Base-by-base conservation (phyloP, 2,113 vertebrate species). In the Numida meleagris region DNA sequence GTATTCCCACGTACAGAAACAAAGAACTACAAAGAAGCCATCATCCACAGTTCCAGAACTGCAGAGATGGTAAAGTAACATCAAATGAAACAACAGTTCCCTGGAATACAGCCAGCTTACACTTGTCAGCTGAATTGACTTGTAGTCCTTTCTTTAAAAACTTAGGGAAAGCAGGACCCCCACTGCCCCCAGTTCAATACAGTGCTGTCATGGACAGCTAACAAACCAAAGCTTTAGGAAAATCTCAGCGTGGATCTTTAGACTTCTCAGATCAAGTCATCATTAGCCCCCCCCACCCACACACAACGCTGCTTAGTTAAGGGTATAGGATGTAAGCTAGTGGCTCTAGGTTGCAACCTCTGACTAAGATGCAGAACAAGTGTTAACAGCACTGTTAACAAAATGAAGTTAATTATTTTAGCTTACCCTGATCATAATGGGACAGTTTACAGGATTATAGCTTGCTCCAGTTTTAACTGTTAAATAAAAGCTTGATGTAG, bases 21-120 rank as follows among this genome's bases (percentile, higher is more conserved):
- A 61, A 27, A 59, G 9, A 29, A 6, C 42, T 48, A 21, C 13
- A 29, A 63, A 72, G 13, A 23, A 68, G 57, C 40, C 67, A 40
- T 2, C 0, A 45, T 24, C 36, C 25, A 21, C 1, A 0, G 61
- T 31, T 74, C 58, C 53, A 51, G 10, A 66, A 42, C 36, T 63
- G 45, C 43, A 31, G 7, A 79, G 31, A 73, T 14, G 5, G 59
- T 10, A 25, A 33, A 63, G 43, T 72, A 66, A 59, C 83, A 77
- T 8, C 16, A 74, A 88, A 65, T 12, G 33, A 51, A 73, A 27
- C 9, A 53, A 55, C n/a, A 58, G 19, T 27, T 66, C 16, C 17
- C 27, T 45, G 10, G 15, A 76, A 42, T n/a, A 25, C 31, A 87
- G 24, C 13, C 43, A 61, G 23, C 18, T 74, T 82, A 67, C 5